Percentiles rank a stretch among this genome's conserved stretches.
phyloP scores from a whole-genome alignment of 2,113 vertebrate species.

The Malurus alboscapulatus region DNA sequence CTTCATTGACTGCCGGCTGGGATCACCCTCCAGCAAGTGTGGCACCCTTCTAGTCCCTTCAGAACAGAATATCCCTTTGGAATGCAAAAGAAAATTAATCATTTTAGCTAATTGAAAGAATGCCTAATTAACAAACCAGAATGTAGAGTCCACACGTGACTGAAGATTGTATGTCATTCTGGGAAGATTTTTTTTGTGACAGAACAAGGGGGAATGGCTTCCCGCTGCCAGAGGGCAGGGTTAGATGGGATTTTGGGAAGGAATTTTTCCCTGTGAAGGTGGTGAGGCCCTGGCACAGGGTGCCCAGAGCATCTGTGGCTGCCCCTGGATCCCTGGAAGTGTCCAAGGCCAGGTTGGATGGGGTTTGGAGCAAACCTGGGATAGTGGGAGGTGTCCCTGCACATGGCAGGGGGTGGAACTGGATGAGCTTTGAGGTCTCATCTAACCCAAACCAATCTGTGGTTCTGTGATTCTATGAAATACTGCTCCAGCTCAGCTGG shows the following conservation, averaged over 20 bases:
- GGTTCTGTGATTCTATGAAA: neutral
- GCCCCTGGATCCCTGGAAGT: neutral
- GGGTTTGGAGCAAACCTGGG: neutral
- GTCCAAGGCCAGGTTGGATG: accelerated
- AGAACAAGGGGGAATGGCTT: neutral
- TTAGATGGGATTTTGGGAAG: accelerated
- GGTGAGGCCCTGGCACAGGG: neutral
- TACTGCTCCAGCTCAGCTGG: neutral
- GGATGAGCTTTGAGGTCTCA: neutral
- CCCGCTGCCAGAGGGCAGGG: neutral
- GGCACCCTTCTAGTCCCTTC: neutral
- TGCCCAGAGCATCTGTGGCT: neutral
- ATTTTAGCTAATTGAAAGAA: neutral
- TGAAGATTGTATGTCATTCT: neutral
- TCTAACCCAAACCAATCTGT: neutral
- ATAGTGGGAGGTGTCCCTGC: neutral
- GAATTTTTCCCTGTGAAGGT: neutral
- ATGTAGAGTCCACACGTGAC: neutral
- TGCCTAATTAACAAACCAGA: neutral
- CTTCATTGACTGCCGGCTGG: neutral
- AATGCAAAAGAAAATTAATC: neutral
- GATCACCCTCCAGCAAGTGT: neutral
- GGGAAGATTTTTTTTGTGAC: neutral
- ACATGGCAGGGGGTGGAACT: too few relatives aligned
- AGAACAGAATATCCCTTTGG: neutral